Evolutionary conservation across 2,888 invertebrate genomes (phyloP).

Genomic region (Buathra laborator): DNA sequence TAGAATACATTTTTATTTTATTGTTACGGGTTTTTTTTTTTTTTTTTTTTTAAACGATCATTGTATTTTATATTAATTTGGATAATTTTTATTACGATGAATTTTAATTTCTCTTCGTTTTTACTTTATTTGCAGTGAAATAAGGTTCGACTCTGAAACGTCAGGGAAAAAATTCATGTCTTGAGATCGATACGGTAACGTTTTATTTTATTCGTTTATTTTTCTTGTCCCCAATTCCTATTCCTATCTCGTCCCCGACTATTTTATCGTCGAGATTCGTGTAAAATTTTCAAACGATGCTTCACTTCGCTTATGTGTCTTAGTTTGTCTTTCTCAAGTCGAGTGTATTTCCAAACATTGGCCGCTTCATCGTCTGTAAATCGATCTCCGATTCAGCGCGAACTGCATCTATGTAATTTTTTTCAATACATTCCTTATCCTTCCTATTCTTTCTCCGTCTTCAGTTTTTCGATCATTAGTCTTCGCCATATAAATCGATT

Average conservation of each 20-base stretch:
- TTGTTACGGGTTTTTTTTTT: background rate
- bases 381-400: background rate
- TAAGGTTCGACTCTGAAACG: conserved; percentile 46
- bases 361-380: background rate
- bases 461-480: conserved; percentile 6
- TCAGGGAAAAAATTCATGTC: conserved; percentile 48
- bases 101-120: conserved; percentile 45
- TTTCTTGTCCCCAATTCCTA: background rate
- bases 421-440: conserved; percentile 5
- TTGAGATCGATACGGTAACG: conserved; percentile 57
- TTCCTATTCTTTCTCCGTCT: background rate
- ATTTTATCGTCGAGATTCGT: background rate
- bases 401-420: background rate
- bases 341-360: background rate
- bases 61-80: background rate
- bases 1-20: too few relatives aligned
- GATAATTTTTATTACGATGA: background rate
- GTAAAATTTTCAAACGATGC: background rate
- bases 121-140: conserved; percentile 59
- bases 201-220: conserved; percentile 54
- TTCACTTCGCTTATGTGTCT: background rate
- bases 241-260: too few relatives aligned
- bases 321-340: background rate
- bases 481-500: conserved; percentile 1
- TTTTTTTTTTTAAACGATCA: background rate